Conservation (phyloP, 2,888 invertebrate species). For the Lepidochitona cinerea region DNA sequence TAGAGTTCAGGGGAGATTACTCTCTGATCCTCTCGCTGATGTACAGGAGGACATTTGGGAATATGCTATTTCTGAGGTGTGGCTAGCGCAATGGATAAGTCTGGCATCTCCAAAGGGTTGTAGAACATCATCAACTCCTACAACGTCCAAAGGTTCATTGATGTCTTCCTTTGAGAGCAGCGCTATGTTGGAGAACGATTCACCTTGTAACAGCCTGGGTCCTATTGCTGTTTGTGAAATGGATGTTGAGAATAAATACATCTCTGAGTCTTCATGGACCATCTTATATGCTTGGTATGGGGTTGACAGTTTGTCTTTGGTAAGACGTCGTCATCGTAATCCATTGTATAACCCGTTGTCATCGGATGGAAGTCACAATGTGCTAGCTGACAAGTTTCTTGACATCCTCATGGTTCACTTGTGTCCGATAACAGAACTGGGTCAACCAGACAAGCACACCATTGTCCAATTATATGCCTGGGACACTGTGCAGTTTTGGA, state of each 20-base stretch:
- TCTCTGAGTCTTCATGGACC: constrained; percentile 47
- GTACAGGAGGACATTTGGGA: constrained; percentile 26
- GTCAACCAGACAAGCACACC: constrained; percentile 12
- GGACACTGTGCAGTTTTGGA: constrained; percentile 28
- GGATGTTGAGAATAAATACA: constrained; percentile 41
- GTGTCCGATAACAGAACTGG: constrained; percentile 20
- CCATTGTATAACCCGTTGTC: constrained; percentile 19
- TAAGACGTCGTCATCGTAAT: constrained; percentile 38
- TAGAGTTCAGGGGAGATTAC: constrained; percentile 9
- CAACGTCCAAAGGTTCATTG: neutral
- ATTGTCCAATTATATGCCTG: constrained; percentile 26
- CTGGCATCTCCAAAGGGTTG: constrained; percentile 10
- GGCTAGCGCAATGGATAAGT: constrained; percentile 39
- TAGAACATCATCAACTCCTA: neutral
- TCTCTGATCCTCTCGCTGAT: neutral
- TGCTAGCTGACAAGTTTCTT: constrained; percentile 22
- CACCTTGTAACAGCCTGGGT: constrained; percentile 21
- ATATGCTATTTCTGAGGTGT: constrained; percentile 42
- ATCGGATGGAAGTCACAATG: neutral
- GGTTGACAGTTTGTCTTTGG: constrained; percentile 26
- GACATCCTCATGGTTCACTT: constrained; percentile 28
- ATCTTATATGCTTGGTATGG: constrained; percentile 46
- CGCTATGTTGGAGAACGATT: constrained; percentile 10
- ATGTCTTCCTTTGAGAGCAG: neutral
- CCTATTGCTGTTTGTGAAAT: constrained; percentile 20